phyloP scores from a whole-genome alignment of 2,888 invertebrate genomes.

The Callyntrura sp. region DNA sequence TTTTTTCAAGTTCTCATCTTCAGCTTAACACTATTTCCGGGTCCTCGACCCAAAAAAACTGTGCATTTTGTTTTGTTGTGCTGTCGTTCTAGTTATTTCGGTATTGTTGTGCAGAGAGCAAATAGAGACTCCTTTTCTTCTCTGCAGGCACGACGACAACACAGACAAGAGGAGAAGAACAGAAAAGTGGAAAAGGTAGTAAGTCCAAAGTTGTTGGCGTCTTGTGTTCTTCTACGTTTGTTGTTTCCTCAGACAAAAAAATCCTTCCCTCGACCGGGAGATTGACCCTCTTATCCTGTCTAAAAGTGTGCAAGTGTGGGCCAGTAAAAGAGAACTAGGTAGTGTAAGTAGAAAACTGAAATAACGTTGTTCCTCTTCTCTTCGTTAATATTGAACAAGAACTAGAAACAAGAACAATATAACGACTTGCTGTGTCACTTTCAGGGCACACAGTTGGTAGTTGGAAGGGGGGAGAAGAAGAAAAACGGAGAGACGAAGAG shows the following conservation, averaged over 20 bases:
- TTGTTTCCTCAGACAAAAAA: constrained; percentile 12
- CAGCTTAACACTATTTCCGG: constrained; percentile 48
- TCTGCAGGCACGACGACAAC: not conserved
- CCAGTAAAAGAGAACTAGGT: not conserved
- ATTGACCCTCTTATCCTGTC: not conserved
- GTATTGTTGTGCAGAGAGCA: not conserved
- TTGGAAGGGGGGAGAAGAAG: no score
- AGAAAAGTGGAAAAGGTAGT: constrained; percentile 21
- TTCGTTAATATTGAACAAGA: constrained; percentile 53
- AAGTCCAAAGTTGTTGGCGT: no score
- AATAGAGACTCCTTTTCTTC: not conserved
- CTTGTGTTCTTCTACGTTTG: constrained; percentile 29
- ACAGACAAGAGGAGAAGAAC: constrained; percentile 19
- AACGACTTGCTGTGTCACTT: constrained; percentile 46
- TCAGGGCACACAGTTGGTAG: constrained; percentile 36
- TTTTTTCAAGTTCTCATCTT: constrained; percentile 32
- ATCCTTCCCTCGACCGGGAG: not conserved
- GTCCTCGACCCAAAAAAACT: constrained; percentile 22
- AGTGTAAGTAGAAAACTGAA: not conserved
- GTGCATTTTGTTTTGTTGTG: constrained; percentile 16
- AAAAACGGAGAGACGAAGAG: no score
- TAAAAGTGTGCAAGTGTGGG: not conserved
- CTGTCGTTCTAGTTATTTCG: not conserved
- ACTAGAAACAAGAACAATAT: not conserved
- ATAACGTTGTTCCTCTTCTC: not conserved